A percentile compares a stretch with the other conserved stretches of the same genome.
These are phyloP conservation scores for Phoxinus dragarum DNA, from an alignment of 2,797 vertebrate genomes.

Conservation along the genomic window DNA sequence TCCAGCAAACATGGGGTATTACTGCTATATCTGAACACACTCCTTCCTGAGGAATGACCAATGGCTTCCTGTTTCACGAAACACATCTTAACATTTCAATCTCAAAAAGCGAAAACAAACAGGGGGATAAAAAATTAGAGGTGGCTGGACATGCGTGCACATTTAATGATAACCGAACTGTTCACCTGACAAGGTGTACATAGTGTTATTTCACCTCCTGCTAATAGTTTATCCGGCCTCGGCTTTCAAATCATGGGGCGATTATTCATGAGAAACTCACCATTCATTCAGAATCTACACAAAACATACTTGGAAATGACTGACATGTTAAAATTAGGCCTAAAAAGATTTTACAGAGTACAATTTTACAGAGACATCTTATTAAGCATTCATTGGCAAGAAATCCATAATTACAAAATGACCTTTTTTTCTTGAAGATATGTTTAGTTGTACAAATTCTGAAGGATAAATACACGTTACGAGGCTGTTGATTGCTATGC, in stretches of 20 bases:
- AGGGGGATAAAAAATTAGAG: not conserved
- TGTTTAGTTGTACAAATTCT: slow-evolving; percentile 79
- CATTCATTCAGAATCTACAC: slow-evolving; percentile 18
- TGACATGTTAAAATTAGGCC: slow-evolving; percentile 39
- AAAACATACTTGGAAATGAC: slow-evolving; percentile 35
- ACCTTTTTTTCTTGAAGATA: slow-evolving; percentile 73
- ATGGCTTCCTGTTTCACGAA: slow-evolving; percentile 59
- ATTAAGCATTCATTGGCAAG: slow-evolving; percentile 60
- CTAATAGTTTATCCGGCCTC: slow-evolving; percentile 34
- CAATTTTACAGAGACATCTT: slow-evolving; percentile 53
- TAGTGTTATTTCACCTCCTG: slow-evolving; percentile 29
- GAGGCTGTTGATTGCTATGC: slow-evolving; percentile 74
- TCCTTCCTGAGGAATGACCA: slow-evolving; percentile 61
- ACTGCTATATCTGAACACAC: slow-evolving; percentile 50
- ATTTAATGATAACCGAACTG: slow-evolving; percentile 46
- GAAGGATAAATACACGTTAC: slow-evolving; percentile 76
- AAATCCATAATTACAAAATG: slow-evolving; percentile 53
- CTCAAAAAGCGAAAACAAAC: slow-evolving; percentile 17
- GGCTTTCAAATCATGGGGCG: not conserved
- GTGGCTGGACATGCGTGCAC: slow-evolving; percentile 57
- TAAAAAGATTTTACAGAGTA: slow-evolving; percentile 43
- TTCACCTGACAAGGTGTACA: slow-evolving; percentile 21
- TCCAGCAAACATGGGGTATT: slow-evolving; percentile 39
- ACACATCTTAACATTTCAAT: slow-evolving; percentile 47
- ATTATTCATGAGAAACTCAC: not conserved